These are phyloP conservation scores for Nemoura dubitans DNA, from an alignment of 2,888 invertebrate genomes.

Conservation along the genomic window DNA sequence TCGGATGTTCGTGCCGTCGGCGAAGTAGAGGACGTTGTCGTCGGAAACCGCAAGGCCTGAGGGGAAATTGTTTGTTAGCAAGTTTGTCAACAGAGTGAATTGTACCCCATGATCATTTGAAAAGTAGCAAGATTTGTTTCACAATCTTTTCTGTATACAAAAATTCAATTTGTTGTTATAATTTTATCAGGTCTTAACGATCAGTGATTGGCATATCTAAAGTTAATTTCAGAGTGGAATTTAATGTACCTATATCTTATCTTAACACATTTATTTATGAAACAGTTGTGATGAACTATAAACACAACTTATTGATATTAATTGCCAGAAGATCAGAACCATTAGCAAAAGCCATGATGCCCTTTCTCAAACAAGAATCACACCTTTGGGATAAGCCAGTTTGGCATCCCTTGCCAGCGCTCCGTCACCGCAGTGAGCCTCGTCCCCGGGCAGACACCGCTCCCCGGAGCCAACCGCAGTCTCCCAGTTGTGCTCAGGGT, in stretches of 20 bases:
- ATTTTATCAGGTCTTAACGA: no score
- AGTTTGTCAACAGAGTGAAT: neutral
- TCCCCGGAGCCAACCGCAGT: constrained; percentile 95
- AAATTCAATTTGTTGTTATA: no score
- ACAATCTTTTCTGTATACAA: no score
- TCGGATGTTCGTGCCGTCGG: constrained; percentile 93
- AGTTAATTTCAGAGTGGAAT: no score
- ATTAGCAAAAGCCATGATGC: neutral
- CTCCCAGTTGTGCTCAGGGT: constrained; percentile 94
- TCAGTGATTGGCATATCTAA: no score
- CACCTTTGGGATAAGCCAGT: constrained; percentile 93
- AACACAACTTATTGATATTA: no score
- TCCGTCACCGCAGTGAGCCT: constrained; percentile 96
- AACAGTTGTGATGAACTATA: no score
- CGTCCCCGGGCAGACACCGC: constrained; percentile 91
- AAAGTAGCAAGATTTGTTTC: no score
- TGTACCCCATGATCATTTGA: no score
- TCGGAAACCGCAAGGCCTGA: constrained; percentile 85
- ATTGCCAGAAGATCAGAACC: neutral
- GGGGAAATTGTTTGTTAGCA: no score
- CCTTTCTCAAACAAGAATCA: neutral
- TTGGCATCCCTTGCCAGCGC: constrained; percentile 92
- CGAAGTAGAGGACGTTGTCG: constrained; percentile 92
- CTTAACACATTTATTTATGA: no score
- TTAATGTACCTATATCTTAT: no score